These are phyloP conservation scores for Florisuga fusca DNA, from an alignment of 2,797 vertebrate species.

Conservation along the genomic window DNA sequence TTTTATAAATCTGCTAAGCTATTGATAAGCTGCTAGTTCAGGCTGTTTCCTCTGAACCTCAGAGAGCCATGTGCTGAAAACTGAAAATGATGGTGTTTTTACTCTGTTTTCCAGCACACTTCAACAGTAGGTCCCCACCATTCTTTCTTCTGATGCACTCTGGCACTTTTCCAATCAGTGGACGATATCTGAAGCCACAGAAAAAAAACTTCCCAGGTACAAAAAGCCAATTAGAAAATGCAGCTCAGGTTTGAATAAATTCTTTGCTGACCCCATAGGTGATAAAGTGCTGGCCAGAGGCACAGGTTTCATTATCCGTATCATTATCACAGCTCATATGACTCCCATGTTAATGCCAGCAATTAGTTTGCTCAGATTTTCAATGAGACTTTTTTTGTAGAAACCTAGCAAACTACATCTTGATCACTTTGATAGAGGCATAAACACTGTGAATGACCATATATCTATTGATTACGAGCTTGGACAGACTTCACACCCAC, in stretches of 20 bases:
- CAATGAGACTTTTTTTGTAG: conserved; percentile 22
- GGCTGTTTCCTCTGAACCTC: not conserved
- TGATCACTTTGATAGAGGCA: conserved; percentile 24
- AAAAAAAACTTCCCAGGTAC: not conserved
- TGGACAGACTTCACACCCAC: conserved; percentile 41
- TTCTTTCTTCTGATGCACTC: not conserved
- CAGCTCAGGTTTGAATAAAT: not conserved
- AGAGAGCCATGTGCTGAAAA: not conserved
- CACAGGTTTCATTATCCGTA: not conserved
- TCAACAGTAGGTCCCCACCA: not conserved
- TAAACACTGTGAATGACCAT: conserved; percentile 19
- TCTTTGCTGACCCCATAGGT: not conserved
- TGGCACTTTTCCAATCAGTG: not conserved
- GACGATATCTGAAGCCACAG: not conserved
- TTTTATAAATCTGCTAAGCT: not conserved
- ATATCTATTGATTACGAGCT: conserved; percentile 45
- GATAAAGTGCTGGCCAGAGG: conserved; percentile 8
- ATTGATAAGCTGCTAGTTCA: not conserved
- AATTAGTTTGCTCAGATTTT: conserved; percentile 51
- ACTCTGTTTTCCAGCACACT: not conserved
- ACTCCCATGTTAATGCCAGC: conserved; percentile 32
- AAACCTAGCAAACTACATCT: conserved; percentile 3
- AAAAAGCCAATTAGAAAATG: conserved; percentile 18
- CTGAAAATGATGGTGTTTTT: not conserved
- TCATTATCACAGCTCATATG: conserved; percentile 26